Percentiles rank a stretch among this genome's conserved stretches.
phyloP scores from a whole-genome alignment of 2,797 vertebrate genomes.

The Lacerta viridis region DNA sequence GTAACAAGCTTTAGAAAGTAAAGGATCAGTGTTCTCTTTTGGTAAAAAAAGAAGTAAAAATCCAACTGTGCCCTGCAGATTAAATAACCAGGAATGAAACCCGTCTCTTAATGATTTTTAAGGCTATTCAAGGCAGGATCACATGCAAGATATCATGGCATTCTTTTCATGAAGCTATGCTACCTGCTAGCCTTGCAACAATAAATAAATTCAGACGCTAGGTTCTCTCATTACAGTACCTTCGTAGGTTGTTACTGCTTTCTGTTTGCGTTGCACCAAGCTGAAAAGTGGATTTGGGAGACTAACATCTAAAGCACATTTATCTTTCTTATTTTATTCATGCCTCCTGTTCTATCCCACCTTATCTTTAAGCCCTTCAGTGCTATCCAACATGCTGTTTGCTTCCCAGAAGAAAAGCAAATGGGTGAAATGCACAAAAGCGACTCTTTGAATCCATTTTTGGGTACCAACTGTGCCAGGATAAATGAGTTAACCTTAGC shows the following conservation, averaged over 20 bases:
- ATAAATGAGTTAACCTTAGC: slow-evolving; percentile 68
- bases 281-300: slow-evolving; percentile 40
- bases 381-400: slow-evolving; percentile 42
- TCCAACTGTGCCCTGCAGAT: slow-evolving; percentile 4
- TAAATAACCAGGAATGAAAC: slow-evolving; percentile 42
- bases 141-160: neutral
- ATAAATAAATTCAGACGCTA: slow-evolving; percentile 45
- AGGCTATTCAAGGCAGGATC: slow-evolving; percentile 38
- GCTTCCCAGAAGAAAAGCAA: slow-evolving; percentile 48
- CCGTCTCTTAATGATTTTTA: slow-evolving; percentile 38
- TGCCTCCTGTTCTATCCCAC: slow-evolving; percentile 54
- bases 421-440: slow-evolving; percentile 41
- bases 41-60: slow-evolving; percentile 20
- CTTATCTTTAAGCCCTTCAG: slow-evolving; percentile 58
- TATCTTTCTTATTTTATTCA: slow-evolving; percentile 57
- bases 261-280: slow-evolving; percentile 55
- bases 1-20: neutral
- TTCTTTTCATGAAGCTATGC: slow-evolving; percentile 24
- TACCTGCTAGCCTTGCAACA: slow-evolving; percentile 34
- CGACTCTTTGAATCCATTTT: slow-evolving; percentile 63
- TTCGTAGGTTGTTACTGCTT: slow-evolving; percentile 46
- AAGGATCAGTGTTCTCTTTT: neutral
- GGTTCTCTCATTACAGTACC: neutral
- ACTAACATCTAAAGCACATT: slow-evolving; percentile 46
- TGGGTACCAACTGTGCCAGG: slow-evolving; percentile 54